phyloP scores from a whole-genome alignment of 2,113 vertebrate species.

The Nyctereutes procyonoides region DNA sequence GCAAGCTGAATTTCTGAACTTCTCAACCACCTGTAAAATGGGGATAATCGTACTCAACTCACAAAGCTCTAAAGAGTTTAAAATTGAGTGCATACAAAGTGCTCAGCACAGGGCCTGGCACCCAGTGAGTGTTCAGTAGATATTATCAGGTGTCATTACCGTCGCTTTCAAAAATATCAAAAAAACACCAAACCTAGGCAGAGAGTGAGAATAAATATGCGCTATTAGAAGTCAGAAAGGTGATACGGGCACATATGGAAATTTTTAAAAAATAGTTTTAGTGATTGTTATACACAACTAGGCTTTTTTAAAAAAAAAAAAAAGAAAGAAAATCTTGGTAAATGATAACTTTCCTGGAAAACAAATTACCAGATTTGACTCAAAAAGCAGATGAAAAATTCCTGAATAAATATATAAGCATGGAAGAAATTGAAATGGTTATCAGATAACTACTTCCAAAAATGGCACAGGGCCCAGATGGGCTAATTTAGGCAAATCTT shows the following conservation, averaged over 20 bases:
- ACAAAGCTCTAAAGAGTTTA: background rate
- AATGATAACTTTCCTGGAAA: slow-evolving; percentile 71
- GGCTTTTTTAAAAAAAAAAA: slow-evolving; percentile 53
- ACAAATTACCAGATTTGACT: slow-evolving; percentile 67
- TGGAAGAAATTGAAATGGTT: slow-evolving; percentile 71
- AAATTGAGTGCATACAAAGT: background rate
- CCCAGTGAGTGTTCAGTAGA: background rate
- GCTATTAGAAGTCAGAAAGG: slow-evolving; percentile 19
- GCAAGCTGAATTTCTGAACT: background rate
- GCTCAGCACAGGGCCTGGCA: background rate
- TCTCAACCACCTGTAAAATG: background rate
- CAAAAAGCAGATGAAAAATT: slow-evolving; percentile 73
- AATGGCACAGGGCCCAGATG: slow-evolving; percentile 59
- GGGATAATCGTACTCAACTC: background rate
- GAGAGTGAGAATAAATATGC: background rate
- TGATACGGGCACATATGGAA: slow-evolving; percentile 16
- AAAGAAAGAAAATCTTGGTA: slow-evolving; percentile 63
- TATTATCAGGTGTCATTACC: background rate
- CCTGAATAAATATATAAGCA: slow-evolving; percentile 69
- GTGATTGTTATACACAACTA: slow-evolving; percentile 27
- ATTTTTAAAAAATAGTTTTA: background rate
- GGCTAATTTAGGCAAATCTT: slow-evolving; percentile 62
- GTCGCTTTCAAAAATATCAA: slow-evolving; percentile 5
- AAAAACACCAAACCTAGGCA: background rate
- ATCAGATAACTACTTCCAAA: slow-evolving; percentile 72